phyloP scores from a whole-genome alignment of 2,113 vertebrate genomes.

The Corythaeola cristata region DNA sequence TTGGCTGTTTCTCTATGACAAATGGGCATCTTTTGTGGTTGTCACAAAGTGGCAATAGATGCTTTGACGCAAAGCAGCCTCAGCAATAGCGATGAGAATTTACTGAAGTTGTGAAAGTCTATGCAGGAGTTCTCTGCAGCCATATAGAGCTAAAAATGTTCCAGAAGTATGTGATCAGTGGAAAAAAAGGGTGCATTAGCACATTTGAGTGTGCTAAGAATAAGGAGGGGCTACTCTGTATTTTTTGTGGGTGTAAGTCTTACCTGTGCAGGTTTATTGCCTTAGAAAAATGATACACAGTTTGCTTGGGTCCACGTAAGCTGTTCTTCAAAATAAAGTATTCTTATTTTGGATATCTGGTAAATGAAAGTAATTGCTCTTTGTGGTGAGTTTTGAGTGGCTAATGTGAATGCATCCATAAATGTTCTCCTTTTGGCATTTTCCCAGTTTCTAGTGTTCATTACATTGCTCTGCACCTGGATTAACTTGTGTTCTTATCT shows the following conservation, averaged over 20 bases:
- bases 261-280: rapidly evolving
- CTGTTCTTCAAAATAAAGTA: neutral
- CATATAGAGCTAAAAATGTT: neutral
- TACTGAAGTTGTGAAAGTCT: neutral
- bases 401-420: neutral
- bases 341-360: neutral
- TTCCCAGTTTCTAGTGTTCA: neutral
- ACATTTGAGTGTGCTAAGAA: neutral
- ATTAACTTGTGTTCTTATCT: conserved; percentile 10
- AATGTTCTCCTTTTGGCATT: neutral
- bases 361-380: neutral
- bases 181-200: neutral
- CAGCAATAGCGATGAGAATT: neutral
- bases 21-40: conserved; percentile 65
- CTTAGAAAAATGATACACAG: rapidly evolving
- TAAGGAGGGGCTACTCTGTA: neutral
- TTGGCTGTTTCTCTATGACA: neutral
- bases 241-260: neutral
- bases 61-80: neutral
- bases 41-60: conserved; percentile 67
- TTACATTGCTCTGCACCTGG: neutral
- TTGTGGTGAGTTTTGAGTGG: neutral
- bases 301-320: neutral
- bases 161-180: neutral
- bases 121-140: neutral